Conservation (phyloP, 2,113 vertebrate species). For the Pteruthius melanotis region DNA sequence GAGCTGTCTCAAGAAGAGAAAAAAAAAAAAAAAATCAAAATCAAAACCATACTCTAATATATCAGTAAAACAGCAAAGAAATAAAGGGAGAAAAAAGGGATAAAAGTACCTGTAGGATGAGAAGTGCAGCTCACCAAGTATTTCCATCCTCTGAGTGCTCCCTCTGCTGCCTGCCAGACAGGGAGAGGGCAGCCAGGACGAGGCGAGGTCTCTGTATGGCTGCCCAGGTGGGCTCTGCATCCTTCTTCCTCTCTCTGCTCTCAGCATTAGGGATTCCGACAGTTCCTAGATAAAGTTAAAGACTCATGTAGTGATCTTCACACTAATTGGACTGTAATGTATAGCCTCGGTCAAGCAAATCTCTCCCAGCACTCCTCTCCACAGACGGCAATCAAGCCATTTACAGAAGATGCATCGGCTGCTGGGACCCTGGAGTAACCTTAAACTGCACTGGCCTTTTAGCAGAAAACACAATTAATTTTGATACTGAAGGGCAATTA, state of each 20-base stretch:
- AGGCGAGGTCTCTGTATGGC: background rate
- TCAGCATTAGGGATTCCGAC: constrained; percentile 72
- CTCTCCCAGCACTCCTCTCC: constrained; percentile 76
- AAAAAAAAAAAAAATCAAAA: background rate
- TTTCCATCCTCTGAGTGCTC: constrained; percentile 29
- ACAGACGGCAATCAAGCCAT: constrained; percentile 78
- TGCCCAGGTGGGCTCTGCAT: constrained; percentile 51
- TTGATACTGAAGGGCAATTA: constrained; percentile 84
- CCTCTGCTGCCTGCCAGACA: constrained; percentile 35
- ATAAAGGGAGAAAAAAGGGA: background rate
- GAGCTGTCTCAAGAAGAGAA: background rate
- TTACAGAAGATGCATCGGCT: constrained; percentile 82
- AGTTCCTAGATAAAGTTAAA: constrained; percentile 81
- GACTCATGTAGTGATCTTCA: constrained; percentile 77
- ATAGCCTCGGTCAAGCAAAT: constrained; percentile 81
- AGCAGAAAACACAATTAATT: constrained; percentile 84
- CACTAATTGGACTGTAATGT: constrained; percentile 86
- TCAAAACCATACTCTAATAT: background rate
- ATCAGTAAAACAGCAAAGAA: background rate
- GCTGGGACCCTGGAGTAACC: constrained; percentile 77
- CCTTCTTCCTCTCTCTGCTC: constrained; percentile 48
- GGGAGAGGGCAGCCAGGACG: background rate
- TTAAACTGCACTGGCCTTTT: constrained; percentile 81
- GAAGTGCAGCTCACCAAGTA: background rate
- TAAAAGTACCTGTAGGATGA: background rate